Evolutionary conservation across 53 echinoderm and acorn worm species (phyloP).

Genomic region (Stichopus horrens): DNA sequence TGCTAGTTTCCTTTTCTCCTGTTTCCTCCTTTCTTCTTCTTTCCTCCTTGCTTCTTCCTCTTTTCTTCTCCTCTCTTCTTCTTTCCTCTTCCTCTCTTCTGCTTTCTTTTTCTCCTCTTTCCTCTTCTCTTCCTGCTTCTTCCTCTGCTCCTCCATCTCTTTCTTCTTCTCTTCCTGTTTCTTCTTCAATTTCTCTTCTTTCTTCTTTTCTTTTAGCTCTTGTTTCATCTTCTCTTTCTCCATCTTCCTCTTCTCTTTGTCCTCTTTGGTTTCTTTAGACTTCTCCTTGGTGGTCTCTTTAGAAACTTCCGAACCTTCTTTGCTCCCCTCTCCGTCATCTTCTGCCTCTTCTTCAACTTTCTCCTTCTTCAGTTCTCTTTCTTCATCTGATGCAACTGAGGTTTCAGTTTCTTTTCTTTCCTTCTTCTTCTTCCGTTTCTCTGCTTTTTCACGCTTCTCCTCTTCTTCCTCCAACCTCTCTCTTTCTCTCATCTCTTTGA

Average conservation of each 20-base stretch:
- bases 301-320: slow-evolving; percentile 30
- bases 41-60: slow-evolving; percentile 59
- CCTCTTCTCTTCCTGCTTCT: slow-evolving; percentile 44
- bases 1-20: slow-evolving; percentile 75
- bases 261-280: slow-evolving; percentile 55
- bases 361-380: slow-evolving; percentile 2
- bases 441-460: slow-evolving; percentile 71
- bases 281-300: slow-evolving; percentile 44
- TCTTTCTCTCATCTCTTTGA: slow-evolving; percentile 83
- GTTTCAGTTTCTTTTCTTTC: neutral
- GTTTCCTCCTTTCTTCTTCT: slow-evolving; percentile 61
- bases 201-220: slow-evolving; percentile 60
- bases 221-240: slow-evolving; percentile 67
- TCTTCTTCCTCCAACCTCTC: slow-evolving; percentile 82
- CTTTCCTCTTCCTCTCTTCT: slow-evolving; percentile 38
- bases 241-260: slow-evolving; percentile 54
- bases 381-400: neutral
- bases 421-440: slow-evolving; percentile 72
- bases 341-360: neutral
- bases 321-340: slow-evolving; percentile 22
- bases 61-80: slow-evolving; percentile 56
- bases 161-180: slow-evolving; percentile 51
- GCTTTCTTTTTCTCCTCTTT: slow-evolving; percentile 48
- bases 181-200: slow-evolving; percentile 52
- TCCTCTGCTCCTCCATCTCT: slow-evolving; percentile 35